Conservation (phyloP, 1,140 invertebrate genomes). For the Pachypeltis micranthus region DNA sequence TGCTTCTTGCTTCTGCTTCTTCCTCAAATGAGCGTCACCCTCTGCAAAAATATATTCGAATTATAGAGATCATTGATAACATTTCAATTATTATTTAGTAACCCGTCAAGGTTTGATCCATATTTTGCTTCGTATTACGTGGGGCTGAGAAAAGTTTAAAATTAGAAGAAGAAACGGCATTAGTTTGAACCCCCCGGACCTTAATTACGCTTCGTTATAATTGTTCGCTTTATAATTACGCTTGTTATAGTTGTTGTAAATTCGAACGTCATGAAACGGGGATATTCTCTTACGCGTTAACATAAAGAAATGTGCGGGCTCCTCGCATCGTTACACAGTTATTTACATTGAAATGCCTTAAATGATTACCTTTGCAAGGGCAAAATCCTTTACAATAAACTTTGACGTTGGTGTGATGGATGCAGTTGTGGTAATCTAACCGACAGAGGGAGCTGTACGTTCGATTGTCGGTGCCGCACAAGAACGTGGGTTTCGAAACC, state of each 20-base stretch:
- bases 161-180: no score
- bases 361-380: conserved; percentile 63
- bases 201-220: no score
- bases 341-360: no score
- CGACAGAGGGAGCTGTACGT: conserved; percentile 85
- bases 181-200: no score
- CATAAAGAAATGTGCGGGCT: no score
- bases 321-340: no score
- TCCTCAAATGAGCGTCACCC: conserved; percentile 40
- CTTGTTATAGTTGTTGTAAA: no score
- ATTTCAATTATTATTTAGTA: not conserved
- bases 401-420: conserved; percentile 59
- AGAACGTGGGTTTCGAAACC: conserved; percentile 63
- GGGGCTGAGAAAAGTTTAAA: no score
- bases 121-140: not conserved
- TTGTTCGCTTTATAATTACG: no score
- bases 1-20: conserved; percentile 44
- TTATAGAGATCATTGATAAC: not conserved
- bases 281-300: no score
- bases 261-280: no score
- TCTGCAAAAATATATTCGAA: conserved; percentile 35
- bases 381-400: conserved; percentile 80
- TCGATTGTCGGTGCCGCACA: conserved; percentile 79
- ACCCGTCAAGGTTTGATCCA: not conserved
- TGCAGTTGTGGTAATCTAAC: conserved; percentile 83